Evolutionary conservation across 2,113 vertebrate genomes (phyloP).

Genomic region (Leucoraja erinaceus): DNA sequence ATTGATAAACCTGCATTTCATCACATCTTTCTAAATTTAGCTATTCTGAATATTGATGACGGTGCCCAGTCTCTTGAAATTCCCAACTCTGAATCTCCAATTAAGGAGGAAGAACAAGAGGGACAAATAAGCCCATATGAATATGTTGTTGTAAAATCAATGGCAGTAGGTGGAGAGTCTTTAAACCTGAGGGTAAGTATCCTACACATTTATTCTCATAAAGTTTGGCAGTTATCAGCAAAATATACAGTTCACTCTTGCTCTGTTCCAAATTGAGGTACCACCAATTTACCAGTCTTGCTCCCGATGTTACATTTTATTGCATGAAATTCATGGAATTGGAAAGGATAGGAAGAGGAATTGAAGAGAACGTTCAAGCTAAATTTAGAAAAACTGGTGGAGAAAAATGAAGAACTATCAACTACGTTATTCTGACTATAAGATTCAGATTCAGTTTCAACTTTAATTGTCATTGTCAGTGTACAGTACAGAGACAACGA

Average conservation of each 20-base stretch:
- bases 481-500: too few relatives aligned
- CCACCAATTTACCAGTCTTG: not conserved
- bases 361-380: not conserved
- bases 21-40: not conserved
- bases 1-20: not conserved
- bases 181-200: constrained; percentile 26
- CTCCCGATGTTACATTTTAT: too few relatives aligned
- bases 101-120: not conserved
- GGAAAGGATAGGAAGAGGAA: too few relatives aligned
- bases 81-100: not conserved
- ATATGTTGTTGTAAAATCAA: not conserved
- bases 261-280: not conserved
- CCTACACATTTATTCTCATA: not conserved
- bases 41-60: not conserved
- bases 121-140: not conserved
- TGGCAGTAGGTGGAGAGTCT: not conserved
- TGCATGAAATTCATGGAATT: too few relatives aligned
- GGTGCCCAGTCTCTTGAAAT: not conserved
- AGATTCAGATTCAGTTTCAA: too few relatives aligned
- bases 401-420: not conserved
- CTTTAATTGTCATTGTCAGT: too few relatives aligned
- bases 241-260: not conserved
- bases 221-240: not conserved
- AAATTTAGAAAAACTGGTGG: not conserved
- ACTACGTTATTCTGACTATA: not conserved